Evolutionary conservation across 2,888 invertebrate genomes (phyloP), one percentile per base, ranked within the genome.

Genomic region (Nomada goodeniana): DNA sequence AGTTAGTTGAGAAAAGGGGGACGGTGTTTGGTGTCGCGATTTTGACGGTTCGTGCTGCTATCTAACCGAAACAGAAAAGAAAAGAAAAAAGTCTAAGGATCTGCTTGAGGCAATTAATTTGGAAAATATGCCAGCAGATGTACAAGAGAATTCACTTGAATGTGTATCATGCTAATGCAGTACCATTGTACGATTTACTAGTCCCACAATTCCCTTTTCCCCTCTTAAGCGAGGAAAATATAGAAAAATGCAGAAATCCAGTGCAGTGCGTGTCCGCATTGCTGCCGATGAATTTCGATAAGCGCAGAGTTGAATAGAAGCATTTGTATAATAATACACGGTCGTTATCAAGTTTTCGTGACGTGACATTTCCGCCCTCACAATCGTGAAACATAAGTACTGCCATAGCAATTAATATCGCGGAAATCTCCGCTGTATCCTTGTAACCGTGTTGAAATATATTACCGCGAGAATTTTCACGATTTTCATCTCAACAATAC

Each of bases 271-370:
- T 68, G 68, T 44, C 13, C 7, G 18, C 55, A 23, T 68, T 15
- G 68, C 18, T 44, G 15, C 26, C 42, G 44, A 69, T 57, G 44
- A 4, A 18, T 57, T 57, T 44, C 15, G 57, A 69, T 57, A 57
- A 69, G 26, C 69, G 18, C 2, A 42, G 18, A 23, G n/a, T 44
- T 44, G 69, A 44, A 57, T 69, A 26, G 44, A 55, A 47, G 9
- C 69, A 7, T 69, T 69, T 44, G 57, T 69, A 26, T 44, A 69
- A 69, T 69, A 69, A 57, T 9, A 26, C n/a, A 69, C 44, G 57
- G 44, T 26, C 18, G 44, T 69, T 57, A 26, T 69, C 69, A 13
- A 44, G 18, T 26, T 57, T 15, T 57, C 69, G 42, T 26, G 69
- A 69, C 69, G 69, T 52, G 69, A 69, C 57, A 29, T 44, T 69